Evolutionary conservation across 2,888 invertebrate genomes (phyloP).

Genomic region (Oegoconia quadripuncta): DNA sequence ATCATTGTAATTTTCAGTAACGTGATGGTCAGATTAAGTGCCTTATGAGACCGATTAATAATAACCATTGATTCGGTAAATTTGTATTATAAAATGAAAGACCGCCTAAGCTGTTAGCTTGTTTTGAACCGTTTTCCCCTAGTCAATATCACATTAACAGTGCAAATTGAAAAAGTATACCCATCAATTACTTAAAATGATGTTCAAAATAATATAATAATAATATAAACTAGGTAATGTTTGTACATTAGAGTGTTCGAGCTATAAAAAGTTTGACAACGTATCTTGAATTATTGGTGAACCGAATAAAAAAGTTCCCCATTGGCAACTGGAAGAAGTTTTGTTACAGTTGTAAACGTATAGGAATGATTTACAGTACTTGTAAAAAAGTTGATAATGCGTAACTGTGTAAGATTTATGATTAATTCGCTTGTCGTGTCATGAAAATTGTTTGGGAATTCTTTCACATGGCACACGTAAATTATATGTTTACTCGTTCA

Average conservation of each 20-base stretch:
- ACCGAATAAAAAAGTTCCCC: conserved; percentile 53
- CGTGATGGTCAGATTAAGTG: too few species aligned
- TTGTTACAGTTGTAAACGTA: conserved; percentile 61
- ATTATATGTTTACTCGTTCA: too few species aligned
- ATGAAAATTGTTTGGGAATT: conserved; percentile 10
- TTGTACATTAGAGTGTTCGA: conserved; percentile 42
- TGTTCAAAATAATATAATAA: too few species aligned
- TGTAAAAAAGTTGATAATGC: conserved; percentile 54
- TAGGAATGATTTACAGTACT: conserved; percentile 65
- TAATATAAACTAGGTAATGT: conserved; percentile 53
- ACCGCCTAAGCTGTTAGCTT: too few species aligned
- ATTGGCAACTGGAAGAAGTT: conserved; percentile 49
- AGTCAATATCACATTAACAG: too few species aligned
- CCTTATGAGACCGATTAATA: too few species aligned
- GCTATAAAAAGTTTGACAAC: conserved; percentile 60
- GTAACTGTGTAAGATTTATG: conserved; percentile 24
- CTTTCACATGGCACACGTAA: not conserved
- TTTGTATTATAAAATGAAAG: too few species aligned
- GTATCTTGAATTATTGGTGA: conserved; percentile 61
- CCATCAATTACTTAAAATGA: too few species aligned
- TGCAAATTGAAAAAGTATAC: too few species aligned
- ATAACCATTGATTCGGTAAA: too few species aligned
- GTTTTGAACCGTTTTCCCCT: too few species aligned
- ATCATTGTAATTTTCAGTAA: too few species aligned
- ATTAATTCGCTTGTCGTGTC: conserved; percentile 19